Evolutionary conservation across 2,113 vertebrate genomes (phyloP), one percentile per base, ranked within the genome.

Genomic region (Zosterops hypoxanthus): DNA sequence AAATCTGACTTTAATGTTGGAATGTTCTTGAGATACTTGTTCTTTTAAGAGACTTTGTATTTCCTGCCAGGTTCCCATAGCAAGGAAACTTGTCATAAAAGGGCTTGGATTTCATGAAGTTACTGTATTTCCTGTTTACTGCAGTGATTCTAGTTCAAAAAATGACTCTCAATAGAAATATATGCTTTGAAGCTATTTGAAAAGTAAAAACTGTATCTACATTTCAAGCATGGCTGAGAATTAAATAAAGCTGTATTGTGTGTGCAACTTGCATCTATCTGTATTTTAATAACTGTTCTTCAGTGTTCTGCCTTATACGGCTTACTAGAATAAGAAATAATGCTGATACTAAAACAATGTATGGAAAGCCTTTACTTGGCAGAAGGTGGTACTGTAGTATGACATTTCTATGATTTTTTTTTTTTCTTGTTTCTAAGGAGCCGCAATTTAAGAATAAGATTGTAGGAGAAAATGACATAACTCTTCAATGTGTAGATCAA

Each of bases 401-500:
- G 57, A 66, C 42, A 41, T 69, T 82, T 46, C 18, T n/a, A 11
- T 39, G 3, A 6, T 39, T 39, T 0, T 15, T 42, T 15, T 42
- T 39, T 23, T 50, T 77, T 53, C 66, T 3, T 89, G 8, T 98
- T 98, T 98, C 41, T 82, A 99, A 99, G 99, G 97, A 97, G 59
- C 97, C 95, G 47, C 98, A 98, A 19, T 98, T 99, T 97, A 98
- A 98, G 96, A 99, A 99, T 96, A 99, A 99, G 86, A 97, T 99
- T 22, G 95, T 99, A 90, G 98, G 98, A 95, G 98, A 98, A 98
- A 99, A 99, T 93, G 98, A 99, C 82, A 98, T 99, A 93, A 98
- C 98, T 33, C 97, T 99, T n/a, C 98, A 98, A 78, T 99, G 98
- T 56, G 98, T 99, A 82, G 99, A 99, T 94, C 98, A 98, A 81